These are phyloP conservation scores for Psophia crepitans DNA, from an alignment of 2,113 vertebrate species.

Conservation along the genomic window DNA sequence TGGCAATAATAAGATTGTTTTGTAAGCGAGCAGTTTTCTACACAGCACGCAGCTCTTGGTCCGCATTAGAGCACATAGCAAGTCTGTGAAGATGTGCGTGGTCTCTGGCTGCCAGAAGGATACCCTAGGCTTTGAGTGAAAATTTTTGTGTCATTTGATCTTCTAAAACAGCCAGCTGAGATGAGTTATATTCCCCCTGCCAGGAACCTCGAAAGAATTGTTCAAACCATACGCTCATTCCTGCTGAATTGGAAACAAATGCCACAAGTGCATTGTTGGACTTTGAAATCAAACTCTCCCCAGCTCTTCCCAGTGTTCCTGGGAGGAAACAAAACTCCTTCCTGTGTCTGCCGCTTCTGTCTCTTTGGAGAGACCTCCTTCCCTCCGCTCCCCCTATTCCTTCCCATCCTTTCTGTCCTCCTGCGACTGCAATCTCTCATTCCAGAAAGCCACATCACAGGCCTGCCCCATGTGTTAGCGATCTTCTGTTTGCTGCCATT, in stretches of 20 bases:
- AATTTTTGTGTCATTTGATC: conserved; percentile 66
- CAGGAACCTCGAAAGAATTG: conserved; percentile 64
- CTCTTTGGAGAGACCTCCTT: conserved; percentile 38
- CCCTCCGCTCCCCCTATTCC: not conserved
- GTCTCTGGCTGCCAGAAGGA: conserved; percentile 65
- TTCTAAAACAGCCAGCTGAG: conserved; percentile 63
- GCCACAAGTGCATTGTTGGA: conserved; percentile 24
- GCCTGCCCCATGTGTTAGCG: conserved; percentile 34
- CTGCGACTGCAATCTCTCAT: conserved; percentile 3
- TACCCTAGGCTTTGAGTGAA: conserved; percentile 40
- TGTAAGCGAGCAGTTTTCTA: conserved; percentile 73
- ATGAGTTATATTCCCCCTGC: conserved; percentile 58
- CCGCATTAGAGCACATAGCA: conserved; percentile 33
- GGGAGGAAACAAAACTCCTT: conserved; percentile 65
- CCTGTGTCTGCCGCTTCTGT: conserved; percentile 55
- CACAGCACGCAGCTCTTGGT: conserved; percentile 43
- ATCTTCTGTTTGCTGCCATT: conserved; percentile 33
- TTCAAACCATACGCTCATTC: conserved; percentile 61
- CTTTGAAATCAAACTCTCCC: conserved; percentile 70
- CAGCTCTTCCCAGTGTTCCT: conserved; percentile 49
- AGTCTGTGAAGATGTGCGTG: conserved; percentile 53
- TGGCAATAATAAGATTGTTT: conserved; percentile 77
- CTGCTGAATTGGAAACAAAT: conserved; percentile 70
- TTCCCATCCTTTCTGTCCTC: not conserved
- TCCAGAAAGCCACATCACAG: conserved; percentile 55